These are phyloP conservation scores for Drosophila azteca DNA, from an alignment of 1,140 invertebrate genomes.

Conservation along the genomic window DNA sequence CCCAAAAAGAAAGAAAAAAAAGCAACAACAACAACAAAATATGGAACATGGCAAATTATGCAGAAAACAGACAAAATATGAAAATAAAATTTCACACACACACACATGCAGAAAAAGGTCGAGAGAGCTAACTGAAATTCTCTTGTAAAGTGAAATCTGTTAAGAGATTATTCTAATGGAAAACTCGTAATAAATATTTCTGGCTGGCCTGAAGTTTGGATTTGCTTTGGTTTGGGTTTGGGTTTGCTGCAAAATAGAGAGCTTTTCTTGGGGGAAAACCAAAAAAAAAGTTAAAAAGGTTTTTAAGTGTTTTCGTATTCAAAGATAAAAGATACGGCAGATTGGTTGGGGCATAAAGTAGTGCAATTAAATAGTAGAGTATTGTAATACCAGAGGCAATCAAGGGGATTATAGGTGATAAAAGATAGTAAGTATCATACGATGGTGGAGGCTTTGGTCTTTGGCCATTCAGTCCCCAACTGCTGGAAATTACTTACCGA, in stretches of 20 bases:
- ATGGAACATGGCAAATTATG: constrained; percentile 68
- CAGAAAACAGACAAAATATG: constrained; percentile 63
- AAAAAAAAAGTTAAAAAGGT: not conserved
- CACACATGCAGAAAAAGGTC: constrained; percentile 21
- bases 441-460: too few relatives aligned
- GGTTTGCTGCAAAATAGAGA: constrained; percentile 6
- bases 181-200: constrained; percentile 58
- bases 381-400: too few relatives aligned
- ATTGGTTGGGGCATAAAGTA: not conserved
- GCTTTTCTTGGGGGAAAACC: constrained; percentile 13
- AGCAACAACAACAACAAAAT: constrained; percentile 27
- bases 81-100: constrained; percentile 23
- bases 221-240: not conserved
- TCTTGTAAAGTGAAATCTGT: constrained; percentile 59
- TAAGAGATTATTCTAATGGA: constrained; percentile 55
- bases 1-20: not conserved
- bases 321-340: not conserved
- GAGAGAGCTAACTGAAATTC: constrained; percentile 33
- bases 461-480: too few relatives aligned
- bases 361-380: not conserved
- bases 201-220: not conserved
- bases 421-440: too few relatives aligned
- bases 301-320: not conserved
- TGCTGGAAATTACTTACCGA: too few relatives aligned
- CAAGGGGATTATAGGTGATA: too few relatives aligned